Evolutionary conservation across 2,888 invertebrate species (phyloP), one percentile per base, ranked within the genome.

Genomic region (Cactoblastis cactorum): DNA sequence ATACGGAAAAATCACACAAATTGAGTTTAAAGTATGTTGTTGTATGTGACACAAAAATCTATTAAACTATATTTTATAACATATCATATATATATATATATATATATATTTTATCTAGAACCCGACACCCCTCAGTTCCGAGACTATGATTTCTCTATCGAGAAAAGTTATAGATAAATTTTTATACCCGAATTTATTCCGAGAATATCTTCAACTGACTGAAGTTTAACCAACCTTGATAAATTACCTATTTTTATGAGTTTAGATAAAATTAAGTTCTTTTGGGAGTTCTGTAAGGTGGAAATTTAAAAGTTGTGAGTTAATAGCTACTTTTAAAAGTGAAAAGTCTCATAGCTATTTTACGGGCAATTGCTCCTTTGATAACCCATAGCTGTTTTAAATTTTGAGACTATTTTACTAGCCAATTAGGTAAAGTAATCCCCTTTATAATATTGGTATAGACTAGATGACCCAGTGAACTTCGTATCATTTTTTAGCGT

Each of bases 181-280:
- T 47, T 37, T 22, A 47, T 17, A 35, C 32, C 32, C 41, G 39
- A 49, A 50, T 53, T 53, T 53, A 53, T 53, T 41, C 37, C 37
- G 24, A 9, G 45, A 47, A 37, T 53, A 47, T 41, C 39, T n/a
- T n/a, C n/a, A n/a, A n/a, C 53, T 37, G 41, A 46, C 35, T n/a
- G n/a, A n/a, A 35, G 50, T 50, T 47, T 38, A 17, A 37, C 28
- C 32, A 47, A 33, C 47, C 47, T 48, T 53, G 45, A 53, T 50
- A 53, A 53, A 53, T 38, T 48, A 14, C 38, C 22, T 45, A 37
- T 50, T 45, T 53, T 53, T 50, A 50, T 37, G 53, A 53, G 50
- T 48, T 53, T 50, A 43, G 47, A 45, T 53, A 48, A 50, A 50
- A 50, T 47, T 53, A 50, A 50, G 43, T 32, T 32, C 17, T 22